Conservation (phyloP, 1,140 invertebrate species). For the Teleopsis dalmanni region DNA sequence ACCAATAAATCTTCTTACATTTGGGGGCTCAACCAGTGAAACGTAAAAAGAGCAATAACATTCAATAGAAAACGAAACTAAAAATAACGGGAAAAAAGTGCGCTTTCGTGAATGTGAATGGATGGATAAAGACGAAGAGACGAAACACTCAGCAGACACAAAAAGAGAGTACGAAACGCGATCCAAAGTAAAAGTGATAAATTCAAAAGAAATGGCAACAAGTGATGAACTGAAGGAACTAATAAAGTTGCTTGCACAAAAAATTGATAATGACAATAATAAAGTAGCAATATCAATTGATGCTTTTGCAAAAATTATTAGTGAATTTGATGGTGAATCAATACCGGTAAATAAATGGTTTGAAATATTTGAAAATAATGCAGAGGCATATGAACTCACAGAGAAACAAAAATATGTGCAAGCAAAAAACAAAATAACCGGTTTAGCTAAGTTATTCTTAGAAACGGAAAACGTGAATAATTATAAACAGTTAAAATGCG, state of each 20-base stretch:
- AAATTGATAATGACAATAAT: neutral
- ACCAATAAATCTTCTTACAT: neutral
- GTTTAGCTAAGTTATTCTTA: neutral
- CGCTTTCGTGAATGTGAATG: too few species aligned
- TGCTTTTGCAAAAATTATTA: neutral
- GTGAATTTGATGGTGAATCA: neutral
- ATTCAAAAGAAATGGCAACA: neutral
- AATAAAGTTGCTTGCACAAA: too few species aligned
- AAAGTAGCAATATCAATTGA: neutral
- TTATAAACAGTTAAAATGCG: too few species aligned
- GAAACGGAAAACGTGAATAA: too few species aligned
- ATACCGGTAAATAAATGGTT: neutral
- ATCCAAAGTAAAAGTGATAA: too few species aligned
- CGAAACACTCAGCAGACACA: neutral
- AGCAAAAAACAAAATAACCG: neutral
- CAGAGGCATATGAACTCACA: neutral
- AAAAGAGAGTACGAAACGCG: too few species aligned
- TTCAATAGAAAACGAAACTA: too few species aligned
- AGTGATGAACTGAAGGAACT: too few species aligned
- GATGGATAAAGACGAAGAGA: too few species aligned
- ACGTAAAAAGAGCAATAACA: neutral
- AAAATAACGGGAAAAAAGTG: too few species aligned
- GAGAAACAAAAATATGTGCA: constrained; percentile 1
- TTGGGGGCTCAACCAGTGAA: neutral
- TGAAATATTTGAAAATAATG: neutral